Percentiles rank a stretch among this genome's conserved stretches.
These are phyloP conservation scores for Kryptolebias ocellatus DNA, from an alignment of 2,797 vertebrate species.

Conservation along the genomic window DNA sequence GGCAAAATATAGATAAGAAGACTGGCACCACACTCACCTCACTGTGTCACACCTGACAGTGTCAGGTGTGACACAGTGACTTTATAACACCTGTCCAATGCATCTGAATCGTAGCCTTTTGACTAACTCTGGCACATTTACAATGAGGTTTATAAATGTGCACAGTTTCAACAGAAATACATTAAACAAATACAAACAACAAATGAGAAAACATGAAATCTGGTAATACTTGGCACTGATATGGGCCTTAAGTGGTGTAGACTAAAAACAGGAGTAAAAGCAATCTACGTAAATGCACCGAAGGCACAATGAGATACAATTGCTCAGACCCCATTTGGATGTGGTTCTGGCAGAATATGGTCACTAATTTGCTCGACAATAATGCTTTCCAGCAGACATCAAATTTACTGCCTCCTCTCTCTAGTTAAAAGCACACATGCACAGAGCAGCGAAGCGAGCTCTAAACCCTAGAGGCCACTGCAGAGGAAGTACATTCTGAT, in stretches of 20 bases:
- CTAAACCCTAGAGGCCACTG: background rate
- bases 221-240: no score
- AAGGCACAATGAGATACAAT: no score
- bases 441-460: background rate
- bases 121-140: no score
- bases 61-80: no score
- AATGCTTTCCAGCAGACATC: background rate
- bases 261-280: background rate
- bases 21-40: no score
- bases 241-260: background rate
- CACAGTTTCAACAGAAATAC: background rate
- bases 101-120: no score
- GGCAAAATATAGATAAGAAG: no score
- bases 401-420: background rate
- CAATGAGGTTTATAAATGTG: no score
- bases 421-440: slow-evolving; percentile 2
- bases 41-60: no score
- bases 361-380: background rate
- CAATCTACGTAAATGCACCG: background rate
- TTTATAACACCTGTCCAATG: no score
- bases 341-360: background rate
- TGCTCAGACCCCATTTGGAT: background rate
- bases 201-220: background rate
- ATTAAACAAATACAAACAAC: background rate
- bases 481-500: background rate